Evolutionary conservation across 1,140 invertebrate species (phyloP), one percentile per base, ranked within the genome.

Genomic region (Centruroides sculpturatus): DNA sequence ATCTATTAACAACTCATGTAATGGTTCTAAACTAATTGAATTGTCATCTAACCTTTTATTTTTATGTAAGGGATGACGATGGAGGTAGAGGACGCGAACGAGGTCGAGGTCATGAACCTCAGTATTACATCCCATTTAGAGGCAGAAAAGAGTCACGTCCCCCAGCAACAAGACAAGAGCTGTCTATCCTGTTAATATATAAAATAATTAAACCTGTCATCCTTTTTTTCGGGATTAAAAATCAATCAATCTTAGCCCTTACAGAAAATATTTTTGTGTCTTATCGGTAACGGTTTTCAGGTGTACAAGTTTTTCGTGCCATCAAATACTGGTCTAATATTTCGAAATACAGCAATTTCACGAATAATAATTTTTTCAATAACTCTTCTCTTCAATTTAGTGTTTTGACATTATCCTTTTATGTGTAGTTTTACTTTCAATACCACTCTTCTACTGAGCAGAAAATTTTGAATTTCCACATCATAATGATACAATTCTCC

Each of bases 401-500:
- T 63, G 41, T 23, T 59, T 9, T 59, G n/a, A 11, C 58, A 59
- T 23, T 9, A 49, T 59, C 47, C 54, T 63, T 34, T 59, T 56
- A 7, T 41, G 36, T 4, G 36, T 41, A 4, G 36, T 4, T 41
- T 41, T 41, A 4, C 7, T 41, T 41, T 7, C 36, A 4, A 7
- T n/a, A n/a, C n/a, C 36, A 4, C 7, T 4, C 23, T 1, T 62
- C n/a, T 54, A 35, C 9, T 34, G 34, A 47, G 2, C 9, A 36
- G 11, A 3, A 56, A 35, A 23, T 47, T 56, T 6, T 47, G 4
- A n/a, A 63, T 59, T 23, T 59, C 57, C 3, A 63, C 58, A 54
- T 63, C 62, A 35, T 63, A 63, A 49, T 63, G 62, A 49, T 59
- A 63, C 3, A 63, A 47, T 36, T 41, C 6, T 36, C 62, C 62